phyloP scores from a whole-genome alignment of 2,797 vertebrate species.

The Valencia hispanica region DNA sequence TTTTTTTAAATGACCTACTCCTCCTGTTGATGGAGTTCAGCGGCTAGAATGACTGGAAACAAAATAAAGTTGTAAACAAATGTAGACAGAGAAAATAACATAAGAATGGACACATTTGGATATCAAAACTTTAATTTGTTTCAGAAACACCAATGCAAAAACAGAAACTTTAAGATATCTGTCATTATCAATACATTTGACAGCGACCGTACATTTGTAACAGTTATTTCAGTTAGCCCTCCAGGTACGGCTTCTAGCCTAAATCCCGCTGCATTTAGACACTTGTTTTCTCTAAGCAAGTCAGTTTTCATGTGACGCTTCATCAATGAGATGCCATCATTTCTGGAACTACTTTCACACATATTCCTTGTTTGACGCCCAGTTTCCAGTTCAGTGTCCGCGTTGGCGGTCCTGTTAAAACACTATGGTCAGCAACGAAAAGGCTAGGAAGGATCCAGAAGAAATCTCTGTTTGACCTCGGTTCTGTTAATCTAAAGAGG shows the following conservation, averaged over 20 bases:
- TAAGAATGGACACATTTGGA: slow-evolving; percentile 8
- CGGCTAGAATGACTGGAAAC: neutral
- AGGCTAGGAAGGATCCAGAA: neutral
- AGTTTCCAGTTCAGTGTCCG: neutral
- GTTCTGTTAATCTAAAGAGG: neutral
- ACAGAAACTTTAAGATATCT: slow-evolving; percentile 50
- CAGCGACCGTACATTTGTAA: slow-evolving; percentile 28
- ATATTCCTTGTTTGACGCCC: neutral
- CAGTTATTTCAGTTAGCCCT: slow-evolving; percentile 14
- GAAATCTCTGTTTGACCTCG: neutral
- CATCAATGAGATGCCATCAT: neutral
- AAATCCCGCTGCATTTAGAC: neutral
- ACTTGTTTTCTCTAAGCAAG: neutral
- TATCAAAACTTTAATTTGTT: slow-evolving; percentile 71
- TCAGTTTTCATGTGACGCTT: neutral
- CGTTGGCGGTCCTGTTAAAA: neutral
- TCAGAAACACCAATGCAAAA: slow-evolving; percentile 65
- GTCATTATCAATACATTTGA: slow-evolving; percentile 36
- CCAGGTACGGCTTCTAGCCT: neutral
- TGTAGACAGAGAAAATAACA: neutral
- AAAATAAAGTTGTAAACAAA: neutral
- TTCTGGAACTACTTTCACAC: slow-evolving; percentile 14
- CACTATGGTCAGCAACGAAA: neutral
- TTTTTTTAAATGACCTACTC: neutral
- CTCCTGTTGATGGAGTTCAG: neutral